Evolutionary conservation across 2,797 vertebrate species (phyloP).

Genomic region (Podargus strigoides): DNA sequence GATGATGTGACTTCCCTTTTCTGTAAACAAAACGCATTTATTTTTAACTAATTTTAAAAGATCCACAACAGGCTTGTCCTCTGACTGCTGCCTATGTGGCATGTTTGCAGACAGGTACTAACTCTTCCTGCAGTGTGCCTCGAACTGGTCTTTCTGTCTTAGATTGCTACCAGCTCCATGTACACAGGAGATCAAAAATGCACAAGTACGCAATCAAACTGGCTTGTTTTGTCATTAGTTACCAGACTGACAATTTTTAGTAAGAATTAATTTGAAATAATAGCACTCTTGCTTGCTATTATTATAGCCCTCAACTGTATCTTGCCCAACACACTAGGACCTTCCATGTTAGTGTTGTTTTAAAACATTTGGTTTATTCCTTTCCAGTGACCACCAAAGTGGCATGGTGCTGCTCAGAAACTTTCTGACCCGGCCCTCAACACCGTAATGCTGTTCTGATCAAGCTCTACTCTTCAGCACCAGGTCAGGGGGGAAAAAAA

Average conservation of each 20-base stretch:
- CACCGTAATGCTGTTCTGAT: background rate
- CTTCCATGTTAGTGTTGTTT: background rate
- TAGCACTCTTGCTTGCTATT: background rate
- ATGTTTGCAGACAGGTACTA: background rate
- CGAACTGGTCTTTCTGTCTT: background rate
- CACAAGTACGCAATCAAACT: background rate
- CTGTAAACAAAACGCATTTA: background rate
- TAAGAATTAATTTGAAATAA: background rate
- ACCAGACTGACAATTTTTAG: background rate
- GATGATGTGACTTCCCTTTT: too few relatives aligned
- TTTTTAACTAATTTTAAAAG: background rate
- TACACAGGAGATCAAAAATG: background rate
- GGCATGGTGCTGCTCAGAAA: conserved; percentile 76
- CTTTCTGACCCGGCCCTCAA: conserved; percentile 53
- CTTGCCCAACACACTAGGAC: background rate
- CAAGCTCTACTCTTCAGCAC: background rate
- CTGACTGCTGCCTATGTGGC: rapidly evolving
- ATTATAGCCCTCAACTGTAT: background rate
- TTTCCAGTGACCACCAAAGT: conserved; percentile 63
- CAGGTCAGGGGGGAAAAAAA: background rate
- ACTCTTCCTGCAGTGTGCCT: background rate
- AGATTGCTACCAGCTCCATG: background rate
- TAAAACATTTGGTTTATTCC: background rate
- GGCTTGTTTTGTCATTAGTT: background rate
- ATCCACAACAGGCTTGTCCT: background rate